A percentile compares a stretch with the other conserved stretches of the same genome.
These are phyloP conservation scores for Todiramphus saurophagus DNA, from an alignment of 2,113 vertebrate genomes.

Conservation along the genomic window DNA sequence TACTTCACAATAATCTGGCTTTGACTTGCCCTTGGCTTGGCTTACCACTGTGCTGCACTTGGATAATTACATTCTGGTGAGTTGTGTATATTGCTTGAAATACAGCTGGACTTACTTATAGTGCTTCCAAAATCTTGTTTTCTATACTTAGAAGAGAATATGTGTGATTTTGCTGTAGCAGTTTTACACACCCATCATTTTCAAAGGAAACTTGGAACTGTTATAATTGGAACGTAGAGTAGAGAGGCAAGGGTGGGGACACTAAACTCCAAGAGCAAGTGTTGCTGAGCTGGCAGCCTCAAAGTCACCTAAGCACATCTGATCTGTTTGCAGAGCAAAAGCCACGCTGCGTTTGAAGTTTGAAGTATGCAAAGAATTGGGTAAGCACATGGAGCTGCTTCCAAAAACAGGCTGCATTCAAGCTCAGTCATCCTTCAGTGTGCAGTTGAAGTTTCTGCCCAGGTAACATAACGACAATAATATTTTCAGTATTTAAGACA, in stretches of 20 bases:
- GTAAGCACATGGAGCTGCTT: conserved; percentile 86
- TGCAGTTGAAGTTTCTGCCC: conserved; percentile 89
- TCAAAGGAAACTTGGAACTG: neutral
- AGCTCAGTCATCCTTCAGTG: conserved; percentile 79
- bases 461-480: conserved; percentile 73
- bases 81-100: neutral
- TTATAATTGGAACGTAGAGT: neutral
- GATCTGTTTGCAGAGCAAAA: conserved; percentile 77
- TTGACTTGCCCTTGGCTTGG: neutral
- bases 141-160: neutral
- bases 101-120: neutral
- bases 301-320: neutral
- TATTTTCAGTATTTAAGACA: neutral
- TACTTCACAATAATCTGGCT: neutral
- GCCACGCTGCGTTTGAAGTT: conserved; percentile 81
- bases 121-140: neutral
- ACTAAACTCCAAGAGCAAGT: neutral
- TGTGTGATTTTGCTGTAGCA: neutral
- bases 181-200: neutral
- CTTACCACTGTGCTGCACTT: neutral
- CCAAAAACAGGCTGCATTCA: conserved; percentile 86
- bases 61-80: neutral
- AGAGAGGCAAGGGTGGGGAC: neutral
- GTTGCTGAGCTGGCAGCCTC: neutral
- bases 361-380: conserved; percentile 84